Evolutionary conservation across 2,888 invertebrate genomes (phyloP).

Genomic region (Eilema sororculum): DNA sequence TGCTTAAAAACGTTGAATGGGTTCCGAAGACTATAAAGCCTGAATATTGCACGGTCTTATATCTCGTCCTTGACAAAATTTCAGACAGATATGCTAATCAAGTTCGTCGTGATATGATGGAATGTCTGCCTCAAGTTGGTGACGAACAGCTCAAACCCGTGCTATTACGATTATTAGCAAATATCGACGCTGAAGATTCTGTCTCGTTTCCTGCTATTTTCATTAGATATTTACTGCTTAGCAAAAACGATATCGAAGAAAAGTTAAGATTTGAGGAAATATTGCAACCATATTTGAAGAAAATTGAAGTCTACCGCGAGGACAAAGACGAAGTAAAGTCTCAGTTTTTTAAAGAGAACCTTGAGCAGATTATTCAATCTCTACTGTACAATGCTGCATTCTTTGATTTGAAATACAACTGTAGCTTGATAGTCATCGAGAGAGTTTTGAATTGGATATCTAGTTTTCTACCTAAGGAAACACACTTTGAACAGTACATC

Average conservation of each 20-base stretch:
- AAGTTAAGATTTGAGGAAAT: conserved; percentile 51
- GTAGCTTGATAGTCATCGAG: conserved; percentile 62
- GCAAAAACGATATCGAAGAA: conserved; percentile 53
- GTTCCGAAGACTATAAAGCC: conserved; percentile 57
- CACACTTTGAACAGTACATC: conserved; percentile 57
- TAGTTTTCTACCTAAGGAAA: conserved; percentile 58
- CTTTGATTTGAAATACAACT: conserved; percentile 55
- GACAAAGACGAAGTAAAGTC: background rate
- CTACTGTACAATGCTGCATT: conserved; percentile 63
- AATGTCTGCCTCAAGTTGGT: conserved; percentile 50
- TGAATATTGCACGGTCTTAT: conserved; percentile 62
- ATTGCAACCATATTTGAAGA: conserved; percentile 57
- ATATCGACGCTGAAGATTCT: conserved; percentile 32
- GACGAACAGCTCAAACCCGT: conserved; percentile 47
- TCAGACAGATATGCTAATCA: conserved; percentile 35
- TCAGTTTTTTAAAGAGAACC: background rate
- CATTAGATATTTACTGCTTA: conserved; percentile 62
- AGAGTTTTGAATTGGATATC: conserved; percentile 56
- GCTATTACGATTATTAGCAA: conserved; percentile 41
- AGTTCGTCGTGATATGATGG: conserved; percentile 56
- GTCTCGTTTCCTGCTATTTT: conserved; percentile 56
- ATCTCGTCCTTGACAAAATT: conserved; percentile 44
- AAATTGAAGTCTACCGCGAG: conserved; percentile 36
- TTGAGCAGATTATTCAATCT: conserved; percentile 52
- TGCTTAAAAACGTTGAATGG: conserved; percentile 34